Base-by-base conservation (phyloP, 2,888 invertebrate genomes). In the Drosophila merina region DNA sequence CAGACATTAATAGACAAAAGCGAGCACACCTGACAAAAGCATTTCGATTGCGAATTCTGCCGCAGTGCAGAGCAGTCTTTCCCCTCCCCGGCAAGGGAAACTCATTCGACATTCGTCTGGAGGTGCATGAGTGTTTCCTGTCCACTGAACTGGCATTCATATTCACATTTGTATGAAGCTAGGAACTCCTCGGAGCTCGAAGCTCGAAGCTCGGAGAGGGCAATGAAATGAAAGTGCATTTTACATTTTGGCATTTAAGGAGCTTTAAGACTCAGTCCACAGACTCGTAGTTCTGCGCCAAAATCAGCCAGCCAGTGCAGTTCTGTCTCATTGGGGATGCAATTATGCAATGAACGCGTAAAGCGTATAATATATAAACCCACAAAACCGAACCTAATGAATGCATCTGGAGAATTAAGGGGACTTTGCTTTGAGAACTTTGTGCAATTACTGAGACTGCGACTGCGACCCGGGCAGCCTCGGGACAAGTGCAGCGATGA, bases 81-180 rank as follows among this genome's bases (percentile, higher is more conserved):
- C 42, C 20, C 20, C 20, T 20, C 9, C 33, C 33, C 2, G n/a
- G 33, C n/a, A 4, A 10, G 12, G 47, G 52, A 45, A 63, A 57
- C 60, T 54, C 38, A 40, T 47, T 52, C 33, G 30, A 10, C 36
- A 33, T 55, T 6, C 4, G 20, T 54, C 14, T 47, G 44, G 47
- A 44, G 55, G 33, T 58, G 26, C 56, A 9, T 6, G 28, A 28
- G 28, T 28, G 28, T 79, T 80, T 86, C 51, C 81, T 76, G 68
- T 77, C 84, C 87, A 86, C 76, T 86, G 84, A 86, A 86, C 85
- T 67, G 58, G 52, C 57, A 50, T 12, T 40, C 59, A 49, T 14
- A 57, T 44, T 44, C 25, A 20, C 51, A 38, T 40, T 36, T 49
- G 40, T 66, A 79, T 69, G 51, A 57, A 68, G 48, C 60, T 59